A percentile compares a stretch with the other conserved stretches of the same genome.
Evolutionary conservation across 1,140 invertebrate genomes (phyloP).

Genomic region (Coelopa frigida): DNA sequence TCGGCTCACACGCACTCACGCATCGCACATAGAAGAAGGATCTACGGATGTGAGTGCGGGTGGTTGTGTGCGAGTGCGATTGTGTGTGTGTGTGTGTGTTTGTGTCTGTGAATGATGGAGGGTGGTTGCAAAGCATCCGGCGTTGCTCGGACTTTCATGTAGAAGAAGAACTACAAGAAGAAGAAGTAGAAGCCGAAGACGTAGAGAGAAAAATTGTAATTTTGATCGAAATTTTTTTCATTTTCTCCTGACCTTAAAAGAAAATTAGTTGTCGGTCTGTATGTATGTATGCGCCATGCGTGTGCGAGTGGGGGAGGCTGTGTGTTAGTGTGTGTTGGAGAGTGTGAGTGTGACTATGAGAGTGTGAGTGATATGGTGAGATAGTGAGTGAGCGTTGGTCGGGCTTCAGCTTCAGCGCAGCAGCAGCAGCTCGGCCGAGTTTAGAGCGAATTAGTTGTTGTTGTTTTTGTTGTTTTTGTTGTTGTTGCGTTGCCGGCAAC

Average conservation of each 20-base stretch:
- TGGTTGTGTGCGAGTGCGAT: not conserved
- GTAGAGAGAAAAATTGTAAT: constrained; percentile 12
- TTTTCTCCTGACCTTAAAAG: constrained; percentile 11
- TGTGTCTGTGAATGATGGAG: constrained; percentile 10
- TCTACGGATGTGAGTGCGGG: too few relatives aligned
- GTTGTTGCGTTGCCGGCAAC: too few relatives aligned
- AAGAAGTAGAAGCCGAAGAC: not conserved
- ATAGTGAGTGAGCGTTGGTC: not conserved
- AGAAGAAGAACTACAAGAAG: constrained; percentile 6
- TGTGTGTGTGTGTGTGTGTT: not conserved
- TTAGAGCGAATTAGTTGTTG: too few relatives aligned
- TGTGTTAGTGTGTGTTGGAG: not conserved
- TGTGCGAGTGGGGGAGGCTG: not conserved
- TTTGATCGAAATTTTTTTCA: constrained; percentile 12
- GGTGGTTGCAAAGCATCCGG: constrained; percentile 14
- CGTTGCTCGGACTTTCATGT: constrained; percentile 11
- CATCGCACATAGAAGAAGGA: too few relatives aligned
- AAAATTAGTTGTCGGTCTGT: constrained; percentile 5
- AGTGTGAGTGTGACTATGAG: not conserved
- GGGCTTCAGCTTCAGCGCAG: not conserved
- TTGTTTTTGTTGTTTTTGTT: too few relatives aligned
- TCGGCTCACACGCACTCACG: not conserved
- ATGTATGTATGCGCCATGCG: not conserved
- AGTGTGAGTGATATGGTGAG: not conserved
- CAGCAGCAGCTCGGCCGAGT: too few relatives aligned